Conservation (phyloP, 2,888 invertebrate species). For the Phaedon cochleariae region DNA sequence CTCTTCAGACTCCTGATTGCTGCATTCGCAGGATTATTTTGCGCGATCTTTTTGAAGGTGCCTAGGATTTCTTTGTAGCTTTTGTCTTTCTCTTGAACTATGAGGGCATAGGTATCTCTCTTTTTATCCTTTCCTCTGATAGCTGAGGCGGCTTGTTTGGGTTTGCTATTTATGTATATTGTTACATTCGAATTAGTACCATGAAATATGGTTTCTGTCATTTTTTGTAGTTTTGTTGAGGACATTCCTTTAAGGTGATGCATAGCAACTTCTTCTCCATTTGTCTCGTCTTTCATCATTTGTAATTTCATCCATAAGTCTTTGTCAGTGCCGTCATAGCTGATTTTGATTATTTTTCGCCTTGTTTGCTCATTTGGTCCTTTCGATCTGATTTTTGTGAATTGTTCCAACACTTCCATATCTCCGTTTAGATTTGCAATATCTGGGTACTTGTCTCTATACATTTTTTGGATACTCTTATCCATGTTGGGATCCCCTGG, state of each 20-base stretch:
- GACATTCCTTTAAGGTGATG: not conserved
- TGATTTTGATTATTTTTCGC: not conserved
- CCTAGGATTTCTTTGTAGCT: conserved; percentile 10
- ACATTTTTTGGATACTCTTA: not conserved
- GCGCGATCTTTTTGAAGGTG: not conserved
- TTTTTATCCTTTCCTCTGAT: not conserved
- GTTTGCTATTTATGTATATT: not conserved
- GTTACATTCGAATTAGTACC: not conserved
- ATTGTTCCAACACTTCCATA: not conserved
- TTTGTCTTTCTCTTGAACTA: not conserved
- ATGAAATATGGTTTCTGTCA: not conserved
- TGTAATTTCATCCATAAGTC: not conserved
- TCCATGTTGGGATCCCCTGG: not conserved
- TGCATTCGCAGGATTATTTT: not conserved
- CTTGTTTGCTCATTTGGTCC: not conserved
- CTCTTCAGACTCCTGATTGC: not conserved
- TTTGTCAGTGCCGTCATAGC: not conserved
- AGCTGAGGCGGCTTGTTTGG: not conserved
- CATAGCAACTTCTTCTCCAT: not conserved
- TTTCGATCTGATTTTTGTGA: not conserved
- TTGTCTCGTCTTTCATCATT: not conserved
- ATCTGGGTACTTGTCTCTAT: not conserved
- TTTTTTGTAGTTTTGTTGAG: not conserved
- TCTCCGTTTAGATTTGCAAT: not conserved
- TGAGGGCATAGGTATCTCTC: not conserved